Evolutionary conservation across 2,797 vertebrate species (phyloP).

Genomic region (Artibeus jamaicensis): DNA sequence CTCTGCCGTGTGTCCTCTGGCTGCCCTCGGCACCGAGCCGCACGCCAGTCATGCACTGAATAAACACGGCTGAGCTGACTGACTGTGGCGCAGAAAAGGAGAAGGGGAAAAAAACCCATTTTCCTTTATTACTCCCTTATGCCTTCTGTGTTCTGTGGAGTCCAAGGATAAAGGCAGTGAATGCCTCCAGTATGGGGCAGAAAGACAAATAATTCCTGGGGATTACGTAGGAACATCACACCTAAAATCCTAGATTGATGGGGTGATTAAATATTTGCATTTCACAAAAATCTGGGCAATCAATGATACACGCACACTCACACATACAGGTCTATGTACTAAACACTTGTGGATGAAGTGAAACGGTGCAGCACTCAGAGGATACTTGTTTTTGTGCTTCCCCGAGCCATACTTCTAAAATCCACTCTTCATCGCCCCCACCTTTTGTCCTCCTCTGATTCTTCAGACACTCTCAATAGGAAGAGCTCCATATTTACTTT

Average conservation of each 20-base stretch:
- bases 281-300: not conserved
- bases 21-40: not conserved
- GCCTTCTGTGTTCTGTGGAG: not conserved
- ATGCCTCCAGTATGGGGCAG: not conserved
- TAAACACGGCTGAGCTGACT: not conserved
- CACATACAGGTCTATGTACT: not conserved
- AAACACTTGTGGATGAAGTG: slow-evolving; percentile 4
- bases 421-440: not conserved
- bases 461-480: not conserved
- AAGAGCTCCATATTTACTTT: not conserved
- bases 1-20: not conserved
- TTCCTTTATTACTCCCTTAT: not conserved
- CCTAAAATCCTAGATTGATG: not conserved
- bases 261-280: not conserved
- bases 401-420: not conserved
- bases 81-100: not conserved
- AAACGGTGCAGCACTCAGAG: not conserved
- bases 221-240: slow-evolving; percentile 5
- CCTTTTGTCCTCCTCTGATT: not conserved
- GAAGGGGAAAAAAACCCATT: not conserved
- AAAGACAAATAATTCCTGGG: not conserved
- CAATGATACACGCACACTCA: not conserved
- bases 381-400: not conserved
- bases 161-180: not conserved
- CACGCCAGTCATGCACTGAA: not conserved